Conservation (phyloP, 2,113 vertebrate genomes). For the Gymnogyps californianus region DNA sequence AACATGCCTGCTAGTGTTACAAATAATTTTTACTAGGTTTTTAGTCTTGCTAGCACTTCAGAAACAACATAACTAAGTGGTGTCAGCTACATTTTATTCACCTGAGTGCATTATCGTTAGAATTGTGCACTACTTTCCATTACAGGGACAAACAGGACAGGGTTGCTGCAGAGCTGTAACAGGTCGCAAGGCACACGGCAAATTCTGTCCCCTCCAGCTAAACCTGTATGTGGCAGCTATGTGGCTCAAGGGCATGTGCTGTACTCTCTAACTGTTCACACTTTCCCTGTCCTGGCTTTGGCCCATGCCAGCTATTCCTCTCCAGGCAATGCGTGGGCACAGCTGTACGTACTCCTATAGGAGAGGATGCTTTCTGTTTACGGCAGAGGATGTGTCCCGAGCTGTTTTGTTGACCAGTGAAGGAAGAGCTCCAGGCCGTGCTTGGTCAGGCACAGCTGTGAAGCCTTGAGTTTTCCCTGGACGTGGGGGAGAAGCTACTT, state of each 20-base stretch:
- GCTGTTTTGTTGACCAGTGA: fast-evolving
- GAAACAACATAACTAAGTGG: not conserved
- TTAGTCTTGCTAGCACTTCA: not conserved
- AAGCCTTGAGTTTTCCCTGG: not conserved
- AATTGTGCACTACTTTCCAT: not conserved
- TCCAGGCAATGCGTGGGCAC: not conserved
- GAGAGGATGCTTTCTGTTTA: not conserved
- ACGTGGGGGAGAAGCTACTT: not conserved
- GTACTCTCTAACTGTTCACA: not conserved
- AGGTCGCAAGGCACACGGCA: not conserved
- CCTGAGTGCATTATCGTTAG: not conserved
- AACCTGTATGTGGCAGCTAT: not conserved
- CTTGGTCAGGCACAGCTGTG: not conserved
- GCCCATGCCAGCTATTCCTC: not conserved
- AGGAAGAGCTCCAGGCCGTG: not conserved
- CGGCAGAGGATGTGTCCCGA: not conserved
- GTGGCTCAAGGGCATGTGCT: not conserved
- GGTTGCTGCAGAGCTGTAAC: not conserved
- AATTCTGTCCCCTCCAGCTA: not conserved
- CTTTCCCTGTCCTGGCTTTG: not conserved
- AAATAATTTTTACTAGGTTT: conserved; percentile 22
- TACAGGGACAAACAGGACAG: not conserved
- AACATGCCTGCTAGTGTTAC: not conserved
- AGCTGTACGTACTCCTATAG: not conserved
- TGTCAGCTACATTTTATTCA: conserved; percentile 37